Evolutionary conservation across 2,888 invertebrate species (phyloP).

Genomic region (Eupithecia insigniata): DNA sequence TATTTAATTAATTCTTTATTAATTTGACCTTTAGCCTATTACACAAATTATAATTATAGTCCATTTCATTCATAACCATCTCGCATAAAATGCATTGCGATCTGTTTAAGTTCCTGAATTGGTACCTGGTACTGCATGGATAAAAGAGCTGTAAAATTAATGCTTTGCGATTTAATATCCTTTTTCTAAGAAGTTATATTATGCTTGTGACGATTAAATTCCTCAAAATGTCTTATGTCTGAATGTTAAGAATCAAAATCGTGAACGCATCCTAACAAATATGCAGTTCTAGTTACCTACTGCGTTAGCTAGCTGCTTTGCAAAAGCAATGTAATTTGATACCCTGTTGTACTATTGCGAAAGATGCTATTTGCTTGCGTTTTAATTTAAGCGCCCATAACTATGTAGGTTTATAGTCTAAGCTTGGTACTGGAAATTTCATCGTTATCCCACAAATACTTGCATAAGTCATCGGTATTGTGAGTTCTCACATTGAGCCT

Average conservation of each 20-base stretch:
- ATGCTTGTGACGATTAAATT: not conserved
- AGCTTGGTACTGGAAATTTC: constrained; percentile 15
- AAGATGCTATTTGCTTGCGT: constrained; percentile 31
- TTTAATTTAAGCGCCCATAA: constrained; percentile 12
- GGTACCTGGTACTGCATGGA: not conserved
- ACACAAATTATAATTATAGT: no score
- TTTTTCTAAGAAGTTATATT: not conserved
- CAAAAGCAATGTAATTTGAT: constrained; percentile 39
- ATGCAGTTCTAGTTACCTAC: constrained; percentile 2
- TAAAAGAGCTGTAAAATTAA: not conserved
- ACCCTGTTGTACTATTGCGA: constrained; percentile 28
- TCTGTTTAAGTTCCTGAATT: not conserved
- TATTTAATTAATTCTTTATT: no score
- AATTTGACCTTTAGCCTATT: no score
- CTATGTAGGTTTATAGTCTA: constrained; percentile 7
- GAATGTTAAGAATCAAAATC: not conserved
- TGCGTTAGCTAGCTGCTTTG: constrained; percentile 34
- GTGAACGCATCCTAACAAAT: not conserved
- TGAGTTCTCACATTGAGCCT: not conserved
- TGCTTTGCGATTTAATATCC: not conserved
- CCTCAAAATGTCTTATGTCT: not conserved
- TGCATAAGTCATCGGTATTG: not conserved
- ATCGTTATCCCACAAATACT: constrained; percentile 10
- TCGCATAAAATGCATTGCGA: not conserved
- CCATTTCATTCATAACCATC: no score